Percentiles rank a stretch among this genome's conserved stretches.
Evolutionary conservation across 2,113 vertebrate genomes (phyloP).

Genomic region (Notothenia rossii): DNA sequence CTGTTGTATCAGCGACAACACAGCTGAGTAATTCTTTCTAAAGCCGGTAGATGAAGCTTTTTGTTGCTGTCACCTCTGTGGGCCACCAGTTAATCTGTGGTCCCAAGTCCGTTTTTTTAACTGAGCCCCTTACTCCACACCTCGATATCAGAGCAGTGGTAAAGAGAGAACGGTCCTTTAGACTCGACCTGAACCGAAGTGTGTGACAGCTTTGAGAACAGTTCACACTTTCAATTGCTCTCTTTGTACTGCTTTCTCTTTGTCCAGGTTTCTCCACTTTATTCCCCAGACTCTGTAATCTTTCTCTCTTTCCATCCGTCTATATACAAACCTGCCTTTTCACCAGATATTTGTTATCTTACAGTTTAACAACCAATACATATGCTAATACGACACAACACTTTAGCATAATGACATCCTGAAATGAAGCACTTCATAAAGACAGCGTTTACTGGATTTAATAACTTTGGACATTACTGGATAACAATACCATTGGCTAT

Average conservation of each 20-base stretch:
- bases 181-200: neutral
- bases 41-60: neutral
- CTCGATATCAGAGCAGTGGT: neutral
- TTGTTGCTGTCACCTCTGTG: neutral
- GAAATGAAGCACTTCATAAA: conserved; percentile 25
- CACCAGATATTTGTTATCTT: neutral
- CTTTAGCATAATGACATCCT: conserved; percentile 11
- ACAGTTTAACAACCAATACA: conserved; percentile 9
- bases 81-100: neutral
- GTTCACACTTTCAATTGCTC: neutral
- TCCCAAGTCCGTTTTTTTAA: neutral
- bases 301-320: neutral
- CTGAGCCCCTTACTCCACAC: neutral
- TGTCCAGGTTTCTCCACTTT: neutral
- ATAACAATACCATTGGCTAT: neutral
- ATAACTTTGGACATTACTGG: conserved; percentile 12
- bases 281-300: neutral
- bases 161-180: neutral
- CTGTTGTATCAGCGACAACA: neutral
- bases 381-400: conserved; percentile 16
- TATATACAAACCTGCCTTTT: neutral
- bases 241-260: neutral
- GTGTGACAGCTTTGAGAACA: neutral
- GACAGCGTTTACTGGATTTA: neutral
- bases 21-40: neutral